Evolutionary conservation across 2,888 invertebrate species (phyloP), one percentile per base, ranked within the genome.

Genomic region (Andrena camellia): DNA sequence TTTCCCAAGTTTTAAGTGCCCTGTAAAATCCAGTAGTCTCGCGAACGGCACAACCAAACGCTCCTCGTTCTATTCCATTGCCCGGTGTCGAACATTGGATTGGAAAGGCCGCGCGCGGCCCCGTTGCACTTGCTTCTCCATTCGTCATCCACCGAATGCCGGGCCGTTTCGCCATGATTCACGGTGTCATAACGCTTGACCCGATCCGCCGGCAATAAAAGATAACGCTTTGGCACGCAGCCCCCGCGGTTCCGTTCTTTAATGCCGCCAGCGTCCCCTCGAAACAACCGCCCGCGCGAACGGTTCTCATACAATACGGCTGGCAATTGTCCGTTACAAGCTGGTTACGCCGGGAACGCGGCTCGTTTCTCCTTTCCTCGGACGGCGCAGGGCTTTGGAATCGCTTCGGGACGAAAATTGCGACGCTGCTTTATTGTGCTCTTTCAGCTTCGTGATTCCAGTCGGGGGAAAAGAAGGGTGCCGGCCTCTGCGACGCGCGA

Each of bases 211-310:
- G 20, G 70, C 76, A 78, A 82, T 74, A 82, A 82, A 74, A 60
- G 78, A 71, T 23, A 74, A 74, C 74, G 35, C 74, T 70, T 78
- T 82, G 83, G 83, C 83, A 82, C 78, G 33, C 42, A 59, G 23
- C 59, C 59, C 59, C 52, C 42, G 50, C 54, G 63, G 62, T 48
- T 62, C 48, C 48, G 68, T 48, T 50, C 31, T 76, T 72, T 69
- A 72, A 69, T 68, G 33, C 64, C 63, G 29, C 20, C 42, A n/a
- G 57, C 33, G 17, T 57, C 64, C 48, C 26, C 57, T 68, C 81
- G 62, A 64, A 57, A 69, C 76, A 64, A 79, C 50, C 63, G 64
- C 50, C 63, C 64, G 23, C 42, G 50, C 42, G 23, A 66, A 66
- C 70, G 17, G 52, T 69, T 73, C 31, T 67, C 68, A 73, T 79